Evolutionary conservation across 1,140 invertebrate genomes (phyloP).

Genomic region (Ostrea denselamellosa): DNA sequence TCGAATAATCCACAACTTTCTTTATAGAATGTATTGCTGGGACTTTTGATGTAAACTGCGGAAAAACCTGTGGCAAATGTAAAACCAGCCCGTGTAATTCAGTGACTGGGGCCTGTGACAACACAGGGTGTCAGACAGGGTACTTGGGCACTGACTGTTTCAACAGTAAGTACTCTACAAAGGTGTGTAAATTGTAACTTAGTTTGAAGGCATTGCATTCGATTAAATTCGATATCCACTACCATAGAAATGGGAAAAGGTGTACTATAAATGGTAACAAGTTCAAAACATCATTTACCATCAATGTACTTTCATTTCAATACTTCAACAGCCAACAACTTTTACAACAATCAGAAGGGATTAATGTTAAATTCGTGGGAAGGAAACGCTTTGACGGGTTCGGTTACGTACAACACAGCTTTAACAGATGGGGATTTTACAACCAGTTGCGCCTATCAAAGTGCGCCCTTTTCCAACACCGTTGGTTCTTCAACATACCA

Average conservation of each 20-base stretch:
- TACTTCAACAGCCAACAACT: background rate
- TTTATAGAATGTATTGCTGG: slow-evolving; percentile 1
- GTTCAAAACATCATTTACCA: no score
- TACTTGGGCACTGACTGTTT: background rate
- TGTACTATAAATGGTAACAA: no score
- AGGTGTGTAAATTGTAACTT: no score
- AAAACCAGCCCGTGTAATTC: background rate
- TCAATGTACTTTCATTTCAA: background rate
- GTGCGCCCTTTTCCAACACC: background rate
- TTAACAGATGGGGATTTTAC: background rate
- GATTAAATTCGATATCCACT: no score
- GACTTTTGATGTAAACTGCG: background rate
- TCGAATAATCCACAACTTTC: no score
- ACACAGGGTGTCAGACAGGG: background rate
- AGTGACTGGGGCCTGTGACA: background rate
- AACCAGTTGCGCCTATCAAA: background rate
- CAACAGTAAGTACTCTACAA: background rate
- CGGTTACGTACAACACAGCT: background rate
- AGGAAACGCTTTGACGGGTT: background rate
- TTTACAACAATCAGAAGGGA: slow-evolving; percentile 3
- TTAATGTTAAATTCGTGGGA: background rate
- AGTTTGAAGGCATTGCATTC: no score
- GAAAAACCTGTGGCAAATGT: background rate
- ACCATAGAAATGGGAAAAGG: no score
- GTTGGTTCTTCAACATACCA: background rate